These are phyloP conservation scores for Trididemnum nubilum DNA, from an alignment of 23 tunicate genomes.

Conservation along the genomic window DNA sequence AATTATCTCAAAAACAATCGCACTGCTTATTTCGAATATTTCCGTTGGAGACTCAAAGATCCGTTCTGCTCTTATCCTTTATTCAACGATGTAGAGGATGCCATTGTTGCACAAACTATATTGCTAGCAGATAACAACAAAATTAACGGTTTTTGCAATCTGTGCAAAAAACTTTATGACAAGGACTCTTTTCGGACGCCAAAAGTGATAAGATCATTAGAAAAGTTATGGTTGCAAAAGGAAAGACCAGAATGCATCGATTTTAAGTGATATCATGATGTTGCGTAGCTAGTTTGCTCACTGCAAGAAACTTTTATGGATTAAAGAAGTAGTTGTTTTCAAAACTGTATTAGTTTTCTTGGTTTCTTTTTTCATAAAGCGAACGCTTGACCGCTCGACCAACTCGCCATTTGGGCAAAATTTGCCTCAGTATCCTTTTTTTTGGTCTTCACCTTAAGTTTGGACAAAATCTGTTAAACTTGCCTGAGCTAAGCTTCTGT, in stretches of 20 bases:
- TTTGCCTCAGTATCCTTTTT: too few species aligned
- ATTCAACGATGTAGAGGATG: background rate
- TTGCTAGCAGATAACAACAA: background rate
- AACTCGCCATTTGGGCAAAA: too few species aligned
- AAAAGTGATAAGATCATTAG: background rate
- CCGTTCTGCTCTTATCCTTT: conserved; percentile 9
- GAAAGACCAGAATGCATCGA: background rate
- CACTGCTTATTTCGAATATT: conserved; percentile 35
- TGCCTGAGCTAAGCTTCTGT: too few species aligned
- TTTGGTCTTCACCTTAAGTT: too few species aligned
- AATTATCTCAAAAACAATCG: conserved; percentile 5
- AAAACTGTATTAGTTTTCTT: too few species aligned
- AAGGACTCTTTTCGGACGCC: background rate
- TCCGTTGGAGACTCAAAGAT: conserved; percentile 9
- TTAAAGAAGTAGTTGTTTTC: too few species aligned
- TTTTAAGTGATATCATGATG: too few species aligned
- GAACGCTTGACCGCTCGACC: too few species aligned
- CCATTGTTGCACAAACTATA: background rate
- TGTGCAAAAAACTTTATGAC: conserved; percentile 5
- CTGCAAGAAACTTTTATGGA: too few species aligned
- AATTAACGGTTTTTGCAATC: conserved; percentile 1
- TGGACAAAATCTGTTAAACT: too few species aligned
- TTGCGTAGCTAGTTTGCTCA: too few species aligned
- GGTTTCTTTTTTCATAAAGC: too few species aligned
- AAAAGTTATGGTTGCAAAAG: background rate